Evolutionary conservation across 2,888 invertebrate genomes (phyloP), one percentile per base, ranked within the genome.

Genomic region (Mesoligia furuncula): DNA sequence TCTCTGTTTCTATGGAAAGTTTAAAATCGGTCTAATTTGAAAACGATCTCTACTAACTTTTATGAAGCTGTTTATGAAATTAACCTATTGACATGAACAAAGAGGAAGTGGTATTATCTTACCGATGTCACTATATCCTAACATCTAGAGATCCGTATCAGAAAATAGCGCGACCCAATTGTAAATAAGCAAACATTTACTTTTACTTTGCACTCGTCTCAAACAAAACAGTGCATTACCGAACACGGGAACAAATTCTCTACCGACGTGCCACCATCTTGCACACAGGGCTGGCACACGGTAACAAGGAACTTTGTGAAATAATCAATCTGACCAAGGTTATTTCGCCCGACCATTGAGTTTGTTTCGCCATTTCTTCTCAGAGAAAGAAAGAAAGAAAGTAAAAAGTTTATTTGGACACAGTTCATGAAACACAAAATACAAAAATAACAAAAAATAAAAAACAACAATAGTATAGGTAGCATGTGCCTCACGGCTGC

Each of bases 211-310:
- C 73, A 71, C 77, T 67, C 59, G 54, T 67, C 54, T 62, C 81
- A 66, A 77, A 83, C 83, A 68, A 72, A 85, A 85, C 83, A 72
- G 77, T 83, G 85, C 83, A 82, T 83, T 85, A 82, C 73, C 73
- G 83, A 85, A 85, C 62, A 51, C 45, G 85, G 84, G 75, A 85
- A 83, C 85, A 68, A 83, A 83, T 83, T 85, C 83, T 68, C 70
- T 51, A 11, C 70, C 42, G 61, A 51, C 85, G 65, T 54, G 77
- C 73, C 27, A 68, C 73, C 73, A 71, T 39, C 71, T 51, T 81
- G 82, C 77, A 71, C 11, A 20, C 13, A 83, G 83, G 83, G 85
- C 1, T 83, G 85, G 0, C 77, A 13, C 69, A 11, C 3, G 31
- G 0, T 4, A 13, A 68, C 15, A 2, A 20, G 11, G 15, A 59